A percentile compares a stretch with the other conserved stretches of the same genome.
phyloP scores from a whole-genome alignment of 2,113 vertebrate species.

The Xenopus tropicalis region DNA sequence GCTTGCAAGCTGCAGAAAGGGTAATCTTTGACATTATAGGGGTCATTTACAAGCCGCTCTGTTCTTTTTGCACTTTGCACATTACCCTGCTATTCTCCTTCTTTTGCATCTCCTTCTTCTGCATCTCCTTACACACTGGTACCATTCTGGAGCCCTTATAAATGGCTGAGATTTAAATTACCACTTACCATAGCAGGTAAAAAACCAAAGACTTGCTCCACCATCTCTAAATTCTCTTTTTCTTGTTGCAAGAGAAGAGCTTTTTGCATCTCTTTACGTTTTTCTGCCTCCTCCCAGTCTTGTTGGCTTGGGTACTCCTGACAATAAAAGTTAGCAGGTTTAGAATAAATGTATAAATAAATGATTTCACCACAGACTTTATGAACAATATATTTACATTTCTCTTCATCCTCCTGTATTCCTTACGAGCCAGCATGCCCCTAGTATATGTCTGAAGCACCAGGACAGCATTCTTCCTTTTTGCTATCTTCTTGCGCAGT shows the following conservation, averaged over 20 bases:
- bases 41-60: too few species aligned
- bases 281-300: slow-evolving; percentile 54
- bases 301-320: slow-evolving; percentile 64
- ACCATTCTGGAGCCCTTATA: too few species aligned
- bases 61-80: too few species aligned
- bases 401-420: slow-evolving; percentile 59
- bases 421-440: slow-evolving; percentile 70
- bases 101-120: too few species aligned
- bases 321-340: slow-evolving; percentile 30
- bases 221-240: slow-evolving; percentile 77
- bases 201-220: slow-evolving; percentile 90
- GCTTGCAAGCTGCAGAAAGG: too few species aligned
- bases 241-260: slow-evolving; percentile 57
- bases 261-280: slow-evolving; percentile 53
- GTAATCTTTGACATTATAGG: too few species aligned
- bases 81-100: too few species aligned
- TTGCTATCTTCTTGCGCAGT: slow-evolving; percentile 64
- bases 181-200: slow-evolving; percentile 72
- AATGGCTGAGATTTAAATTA: too few species aligned
- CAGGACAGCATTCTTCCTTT: slow-evolving; percentile 68
- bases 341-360: neutral
- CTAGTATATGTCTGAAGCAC: slow-evolving; percentile 80
- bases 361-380: neutral
- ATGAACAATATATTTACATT: slow-evolving; percentile 56
- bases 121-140: too few species aligned